Base-by-base conservation (phyloP, 2,888 invertebrate species). In the Lithosia quadra region DNA sequence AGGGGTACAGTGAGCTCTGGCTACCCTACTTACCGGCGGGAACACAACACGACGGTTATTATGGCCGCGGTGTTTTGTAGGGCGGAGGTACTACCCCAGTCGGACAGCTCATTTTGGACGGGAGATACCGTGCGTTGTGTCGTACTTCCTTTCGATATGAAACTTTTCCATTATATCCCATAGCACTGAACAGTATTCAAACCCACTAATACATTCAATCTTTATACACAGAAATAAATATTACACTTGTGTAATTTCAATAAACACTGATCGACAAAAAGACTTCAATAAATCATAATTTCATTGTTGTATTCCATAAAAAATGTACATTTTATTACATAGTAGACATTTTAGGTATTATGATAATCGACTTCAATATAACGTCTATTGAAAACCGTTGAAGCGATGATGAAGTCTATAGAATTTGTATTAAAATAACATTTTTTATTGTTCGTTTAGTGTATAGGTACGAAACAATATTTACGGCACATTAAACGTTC, bases 291-390 rank as follows among this genome's bases (percentile, higher is more conserved):
- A 80, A 78, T 78, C 76, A 79, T 55, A 15, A 55, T n/a, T 57
- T 56, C 67, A 69, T 73, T 78, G 68, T 79, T 56, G 60, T 71
- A 69, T 72, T 72, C 69, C 5, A 73, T 72, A 78, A 80, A 78
- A 76, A 76, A 76, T 69, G 69, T 65, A 68, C 72, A 69, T 74
- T 74, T 60, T 69, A 72, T 75, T 24, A 56, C 24, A 53, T 22
- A 55, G 56, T 57, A 68, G 56, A 68, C 70, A 69, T 67, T 63
- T n/a, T 49, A 63, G 36, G 55, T 39, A 49, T 72, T 72, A 68
- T 67, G 15, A 69, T 80, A 75, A 76, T 72, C 71, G 63, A 60
- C 43, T 61, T 61, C 39, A 63, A 62, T 69, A 78, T 73, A 63
- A 60, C 18, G 57, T 60, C 57, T 39, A 39, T 55, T 58, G 28